Conservation (phyloP, 2,113 vertebrate genomes). For the Cyphomyrus discorhynchus region DNA sequence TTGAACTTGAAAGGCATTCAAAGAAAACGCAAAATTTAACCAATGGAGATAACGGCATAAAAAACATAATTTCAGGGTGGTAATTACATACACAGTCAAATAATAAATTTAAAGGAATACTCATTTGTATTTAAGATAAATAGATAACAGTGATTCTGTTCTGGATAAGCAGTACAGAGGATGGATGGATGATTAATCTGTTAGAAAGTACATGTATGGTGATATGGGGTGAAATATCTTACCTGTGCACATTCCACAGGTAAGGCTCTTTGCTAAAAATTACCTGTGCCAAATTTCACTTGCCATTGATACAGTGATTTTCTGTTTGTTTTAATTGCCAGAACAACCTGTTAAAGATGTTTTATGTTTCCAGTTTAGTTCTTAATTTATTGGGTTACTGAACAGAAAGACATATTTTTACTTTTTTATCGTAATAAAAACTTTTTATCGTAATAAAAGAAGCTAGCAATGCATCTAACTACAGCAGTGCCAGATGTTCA, state of each 20-base stretch:
- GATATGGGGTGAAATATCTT: not conserved
- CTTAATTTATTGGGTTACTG: not conserved
- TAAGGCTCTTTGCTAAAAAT: not conserved
- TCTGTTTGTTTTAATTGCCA: not conserved
- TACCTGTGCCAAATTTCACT: not conserved
- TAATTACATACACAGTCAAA: not conserved
- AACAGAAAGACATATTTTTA: not conserved
- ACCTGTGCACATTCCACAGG: not conserved
- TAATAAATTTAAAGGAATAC: not conserved
- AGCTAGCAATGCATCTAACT: not conserved
- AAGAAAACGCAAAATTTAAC: not conserved
- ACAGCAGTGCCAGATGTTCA: not conserved
- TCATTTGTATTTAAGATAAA: not conserved
- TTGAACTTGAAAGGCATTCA: not conserved
- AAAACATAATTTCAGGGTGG: not conserved
- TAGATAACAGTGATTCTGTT: not conserved
- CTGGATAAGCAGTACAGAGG: too few species aligned
- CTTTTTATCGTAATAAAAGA: not conserved
- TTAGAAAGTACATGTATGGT: not conserved
- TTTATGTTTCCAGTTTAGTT: not conserved
- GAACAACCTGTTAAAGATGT: not conserved
- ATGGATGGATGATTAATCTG: not conserved
- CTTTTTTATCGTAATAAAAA: not conserved
- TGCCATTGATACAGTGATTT: not conserved
- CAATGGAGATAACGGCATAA: not conserved